Evolutionary conservation across 2,113 vertebrate genomes (phyloP).

Genomic region (Chelonoidis abingdonii): DNA sequence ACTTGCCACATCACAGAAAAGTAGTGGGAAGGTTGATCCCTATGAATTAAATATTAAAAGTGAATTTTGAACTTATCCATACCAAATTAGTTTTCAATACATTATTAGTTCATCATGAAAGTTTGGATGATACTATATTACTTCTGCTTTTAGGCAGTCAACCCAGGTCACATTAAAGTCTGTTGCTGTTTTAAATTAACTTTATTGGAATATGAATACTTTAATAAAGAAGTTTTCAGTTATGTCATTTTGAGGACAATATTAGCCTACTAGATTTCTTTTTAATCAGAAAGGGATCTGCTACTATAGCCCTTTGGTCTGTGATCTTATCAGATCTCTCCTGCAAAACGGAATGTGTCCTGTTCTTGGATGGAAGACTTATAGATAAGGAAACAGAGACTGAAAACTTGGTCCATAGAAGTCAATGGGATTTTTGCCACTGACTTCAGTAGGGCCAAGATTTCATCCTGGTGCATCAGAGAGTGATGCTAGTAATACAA

Average conservation of each 20-base stretch:
- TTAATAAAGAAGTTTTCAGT: neutral
- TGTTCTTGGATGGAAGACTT: neutral
- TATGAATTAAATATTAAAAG: slow-evolving; percentile 38
- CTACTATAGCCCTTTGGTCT: neutral
- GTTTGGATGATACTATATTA: neutral
- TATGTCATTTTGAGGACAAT: neutral
- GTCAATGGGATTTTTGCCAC: neutral
- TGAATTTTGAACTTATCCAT: neutral
- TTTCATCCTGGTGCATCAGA: neutral
- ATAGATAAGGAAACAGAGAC: neutral
- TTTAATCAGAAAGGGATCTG: neutral
- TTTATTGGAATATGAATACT: neutral
- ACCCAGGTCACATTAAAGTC: neutral
- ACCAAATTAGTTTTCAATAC: slow-evolving; percentile 33
- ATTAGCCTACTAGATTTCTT: neutral
- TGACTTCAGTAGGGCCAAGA: neutral
- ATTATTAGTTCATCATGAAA: slow-evolving; percentile 14
- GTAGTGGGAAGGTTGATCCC: neutral
- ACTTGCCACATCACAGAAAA: rapidly evolving
- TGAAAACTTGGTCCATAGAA: neutral
- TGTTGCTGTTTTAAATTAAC: neutral
- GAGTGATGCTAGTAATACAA: neutral
- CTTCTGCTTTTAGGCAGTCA: neutral
- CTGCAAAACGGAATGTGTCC: neutral
- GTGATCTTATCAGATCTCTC: neutral